These are phyloP conservation scores for Zaprionus vittiger DNA, from an alignment of 1,140 invertebrate species.

Conservation along the genomic window DNA sequence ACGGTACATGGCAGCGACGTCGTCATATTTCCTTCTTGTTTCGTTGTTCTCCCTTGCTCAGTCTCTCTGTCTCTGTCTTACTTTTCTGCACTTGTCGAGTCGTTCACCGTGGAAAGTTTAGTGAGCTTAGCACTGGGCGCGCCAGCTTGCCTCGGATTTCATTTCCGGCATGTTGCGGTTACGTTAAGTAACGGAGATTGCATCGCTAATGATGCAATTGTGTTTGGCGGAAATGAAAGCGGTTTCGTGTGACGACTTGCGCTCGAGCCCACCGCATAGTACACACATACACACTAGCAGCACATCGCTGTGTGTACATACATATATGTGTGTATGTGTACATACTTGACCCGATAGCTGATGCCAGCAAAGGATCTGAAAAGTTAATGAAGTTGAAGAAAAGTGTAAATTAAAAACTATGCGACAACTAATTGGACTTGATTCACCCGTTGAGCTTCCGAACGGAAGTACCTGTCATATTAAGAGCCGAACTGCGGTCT, in stretches of 20 bases:
- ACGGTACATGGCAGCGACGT: slow-evolving; percentile 50
- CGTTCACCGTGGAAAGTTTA: slow-evolving; percentile 75
- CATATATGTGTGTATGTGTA: background rate
- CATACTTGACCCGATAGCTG: background rate
- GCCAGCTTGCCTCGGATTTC: slow-evolving; percentile 76
- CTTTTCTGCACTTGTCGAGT: slow-evolving; percentile 68
- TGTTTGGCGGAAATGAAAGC: slow-evolving; percentile 81
- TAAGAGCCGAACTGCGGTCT: background rate
- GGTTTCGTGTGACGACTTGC: slow-evolving; percentile 77
- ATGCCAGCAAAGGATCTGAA: slow-evolving; percentile 23
- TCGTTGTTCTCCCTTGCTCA: background rate
- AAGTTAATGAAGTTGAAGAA: slow-evolving; percentile 56
- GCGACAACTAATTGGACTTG: slow-evolving; percentile 61
- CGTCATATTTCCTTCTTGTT: slow-evolving; percentile 71
- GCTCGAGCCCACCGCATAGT: slow-evolving; percentile 30
- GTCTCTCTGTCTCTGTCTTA: slow-evolving; percentile 8
- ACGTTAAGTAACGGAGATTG: slow-evolving; percentile 82
- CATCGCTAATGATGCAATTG: slow-evolving; percentile 83
- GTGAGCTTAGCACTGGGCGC: slow-evolving; percentile 50
- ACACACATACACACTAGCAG: slow-evolving; percentile 16
- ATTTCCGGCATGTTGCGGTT: slow-evolving; percentile 82
- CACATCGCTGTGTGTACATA: slow-evolving; percentile 10
- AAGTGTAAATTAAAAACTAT: slow-evolving; percentile 54
- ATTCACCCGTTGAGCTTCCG: slow-evolving; percentile 16
- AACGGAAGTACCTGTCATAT: slow-evolving; percentile 21